A percentile compares a stretch with the other conserved stretches of the same genome.
Evolutionary conservation across 2,888 invertebrate genomes (phyloP).

Genomic region (Oxytorus armatus): DNA sequence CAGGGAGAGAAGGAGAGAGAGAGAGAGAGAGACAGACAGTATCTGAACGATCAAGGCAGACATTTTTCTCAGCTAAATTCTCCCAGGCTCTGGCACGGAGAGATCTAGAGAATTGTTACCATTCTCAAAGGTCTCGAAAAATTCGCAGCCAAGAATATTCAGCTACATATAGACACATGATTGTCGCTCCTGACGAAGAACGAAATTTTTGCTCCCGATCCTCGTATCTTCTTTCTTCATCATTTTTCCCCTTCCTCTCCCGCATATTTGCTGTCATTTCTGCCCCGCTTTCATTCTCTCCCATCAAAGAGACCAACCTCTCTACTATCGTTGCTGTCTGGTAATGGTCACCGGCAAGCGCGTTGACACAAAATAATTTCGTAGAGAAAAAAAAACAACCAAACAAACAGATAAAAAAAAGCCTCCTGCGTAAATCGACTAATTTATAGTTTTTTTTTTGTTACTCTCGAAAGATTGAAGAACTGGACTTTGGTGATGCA

Average conservation of each 20-base stretch:
- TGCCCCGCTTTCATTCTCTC: conserved; percentile 30
- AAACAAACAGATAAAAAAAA: background rate
- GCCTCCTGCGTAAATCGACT: conserved; percentile 81
- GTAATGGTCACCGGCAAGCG: conserved; percentile 1
- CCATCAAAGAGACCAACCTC: conserved; percentile 25
- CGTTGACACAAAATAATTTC: conserved; percentile 2
- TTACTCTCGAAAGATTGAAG: conserved; percentile 74
- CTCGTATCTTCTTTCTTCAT: conserved; percentile 31
- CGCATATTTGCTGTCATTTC: conserved; percentile 20
- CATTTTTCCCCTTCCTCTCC: conserved; percentile 1
- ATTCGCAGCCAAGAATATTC: conserved; percentile 30
- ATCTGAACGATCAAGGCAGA: too few species aligned
- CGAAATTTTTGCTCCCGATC: conserved; percentile 50
- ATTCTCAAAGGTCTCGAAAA: conserved; percentile 47
- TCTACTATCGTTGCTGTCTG: background rate
- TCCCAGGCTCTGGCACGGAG: background rate
- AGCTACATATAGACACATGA: background rate
- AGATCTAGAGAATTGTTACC: conserved; percentile 42
- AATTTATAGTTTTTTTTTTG: conserved; percentile 81
- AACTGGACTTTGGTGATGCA: conserved; percentile 56
- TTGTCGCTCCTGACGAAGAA: conserved; percentile 20
- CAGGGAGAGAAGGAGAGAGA: too few species aligned
- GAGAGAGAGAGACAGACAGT: too few species aligned
- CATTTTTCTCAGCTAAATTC: conserved; percentile 11
- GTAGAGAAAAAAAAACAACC: conserved; percentile 16